Percentiles rank a stretch among this genome's conserved stretches.
Evolutionary conservation across 2,797 vertebrate genomes (phyloP).

Genomic region (Chaetodon trifasciatus): DNA sequence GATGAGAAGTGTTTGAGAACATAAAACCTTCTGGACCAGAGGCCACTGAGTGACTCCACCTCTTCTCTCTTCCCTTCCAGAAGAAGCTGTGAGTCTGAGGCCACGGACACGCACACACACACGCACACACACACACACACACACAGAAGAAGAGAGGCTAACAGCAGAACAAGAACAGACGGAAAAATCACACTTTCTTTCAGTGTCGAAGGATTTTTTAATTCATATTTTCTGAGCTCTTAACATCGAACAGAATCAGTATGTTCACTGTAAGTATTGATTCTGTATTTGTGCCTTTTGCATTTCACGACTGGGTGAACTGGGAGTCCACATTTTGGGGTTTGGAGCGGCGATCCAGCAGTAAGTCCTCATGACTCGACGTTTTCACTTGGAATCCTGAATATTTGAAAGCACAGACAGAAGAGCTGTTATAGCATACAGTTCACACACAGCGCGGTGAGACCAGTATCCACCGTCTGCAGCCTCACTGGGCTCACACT

Average conservation of each 20-base stretch:
- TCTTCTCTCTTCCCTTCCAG: slow-evolving; percentile 73
- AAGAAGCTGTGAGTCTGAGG: slow-evolving; percentile 62
- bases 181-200: too few relatives aligned
- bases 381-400: neutral
- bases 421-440: neutral
- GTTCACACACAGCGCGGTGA: neutral
- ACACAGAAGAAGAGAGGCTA: neutral
- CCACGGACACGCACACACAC: slow-evolving; percentile 24
- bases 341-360: neutral
- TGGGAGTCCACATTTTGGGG: neutral
- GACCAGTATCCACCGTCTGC: neutral
- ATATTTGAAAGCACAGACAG: too few relatives aligned
- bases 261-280: neutral
- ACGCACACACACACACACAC: slow-evolving; percentile 22
- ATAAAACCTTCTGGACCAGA: neutral
- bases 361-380: neutral
- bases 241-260: neutral
- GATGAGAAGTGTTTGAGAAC: neutral
- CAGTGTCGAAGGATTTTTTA: neutral
- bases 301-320: neutral
- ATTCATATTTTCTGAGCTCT: neutral
- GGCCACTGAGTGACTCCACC: slow-evolving; percentile 46
- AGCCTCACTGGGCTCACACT: neutral
- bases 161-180: neutral
- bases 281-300: neutral